Percentiles rank a stretch among this genome's conserved stretches.
These are phyloP conservation scores for Troglohyphantes excavatus DNA, from an alignment of 2,888 invertebrate genomes.

Conservation along the genomic window DNA sequence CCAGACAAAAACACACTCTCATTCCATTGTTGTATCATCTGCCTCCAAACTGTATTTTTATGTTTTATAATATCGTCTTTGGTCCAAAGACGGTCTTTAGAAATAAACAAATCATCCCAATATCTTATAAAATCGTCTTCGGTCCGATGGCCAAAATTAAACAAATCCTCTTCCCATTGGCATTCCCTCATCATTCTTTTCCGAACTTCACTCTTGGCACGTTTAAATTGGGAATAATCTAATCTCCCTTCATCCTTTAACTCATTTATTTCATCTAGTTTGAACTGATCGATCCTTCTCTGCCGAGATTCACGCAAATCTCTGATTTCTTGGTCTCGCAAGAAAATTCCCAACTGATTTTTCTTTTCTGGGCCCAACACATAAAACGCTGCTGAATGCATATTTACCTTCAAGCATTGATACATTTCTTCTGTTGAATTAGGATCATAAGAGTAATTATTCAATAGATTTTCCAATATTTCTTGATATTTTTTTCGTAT, in stretches of 20 bases:
- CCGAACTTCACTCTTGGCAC: slow-evolving; percentile 36
- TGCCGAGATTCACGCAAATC: slow-evolving; percentile 10
- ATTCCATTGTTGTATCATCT: too few relatives aligned
- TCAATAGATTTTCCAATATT: too few relatives aligned
- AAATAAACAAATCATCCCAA: too few relatives aligned
- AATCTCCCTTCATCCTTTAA: not conserved
- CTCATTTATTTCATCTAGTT: not conserved
- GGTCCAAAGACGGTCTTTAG: too few relatives aligned
- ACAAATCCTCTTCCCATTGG: too few relatives aligned
- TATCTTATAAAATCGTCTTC: too few relatives aligned
- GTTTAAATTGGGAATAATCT: not conserved
- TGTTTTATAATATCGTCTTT: too few relatives aligned
- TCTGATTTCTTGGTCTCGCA: slow-evolving; percentile 38
- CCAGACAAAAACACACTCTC: too few relatives aligned
- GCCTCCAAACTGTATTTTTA: too few relatives aligned
- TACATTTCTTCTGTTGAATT: slow-evolving; percentile 23
- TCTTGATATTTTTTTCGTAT: too few relatives aligned
- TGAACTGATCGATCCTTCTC: not conserved
- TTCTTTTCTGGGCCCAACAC: not conserved
- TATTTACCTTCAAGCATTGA: slow-evolving; percentile 20
- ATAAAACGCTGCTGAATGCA: slow-evolving; percentile 22
- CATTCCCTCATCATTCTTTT: too few relatives aligned
- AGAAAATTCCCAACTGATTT: not conserved
- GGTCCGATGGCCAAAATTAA: too few relatives aligned
- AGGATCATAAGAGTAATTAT: not conserved